Conservation (phyloP, 2,797 vertebrate genomes). For the Myripristis jacobus region DNA sequence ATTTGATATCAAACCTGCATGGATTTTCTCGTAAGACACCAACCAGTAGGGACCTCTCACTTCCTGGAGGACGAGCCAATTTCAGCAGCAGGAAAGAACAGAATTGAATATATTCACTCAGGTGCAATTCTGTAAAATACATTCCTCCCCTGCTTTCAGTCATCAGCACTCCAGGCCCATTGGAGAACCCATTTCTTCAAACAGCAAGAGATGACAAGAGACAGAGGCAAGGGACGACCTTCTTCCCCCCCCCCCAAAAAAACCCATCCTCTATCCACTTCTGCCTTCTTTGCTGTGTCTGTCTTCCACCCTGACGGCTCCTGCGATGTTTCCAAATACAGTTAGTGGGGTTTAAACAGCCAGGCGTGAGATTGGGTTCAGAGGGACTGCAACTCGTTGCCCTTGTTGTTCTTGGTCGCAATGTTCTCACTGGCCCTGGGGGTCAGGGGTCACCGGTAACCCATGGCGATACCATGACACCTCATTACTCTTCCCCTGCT, state of each 20-base stretch:
- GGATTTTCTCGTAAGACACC: slow-evolving; percentile 23
- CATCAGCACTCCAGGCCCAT: slow-evolving; percentile 7
- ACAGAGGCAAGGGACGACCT: slow-evolving; percentile 14
- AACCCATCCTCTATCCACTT: neutral
- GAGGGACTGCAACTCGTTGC: slow-evolving; percentile 53
- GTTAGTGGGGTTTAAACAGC: slow-evolving; percentile 55
- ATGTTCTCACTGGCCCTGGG: slow-evolving; percentile 54
- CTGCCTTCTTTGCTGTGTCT: neutral
- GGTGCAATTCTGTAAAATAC: neutral
- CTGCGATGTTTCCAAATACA: slow-evolving; percentile 41
- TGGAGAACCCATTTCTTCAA: slow-evolving; percentile 20
- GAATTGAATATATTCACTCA: neutral
- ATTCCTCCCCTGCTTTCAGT: neutral
- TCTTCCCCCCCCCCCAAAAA: neutral
- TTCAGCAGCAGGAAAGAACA: neutral
- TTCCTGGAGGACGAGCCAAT: slow-evolving; percentile 7
- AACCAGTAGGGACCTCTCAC: neutral
- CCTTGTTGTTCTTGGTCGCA: slow-evolving; percentile 55
- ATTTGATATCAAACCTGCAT: slow-evolving; percentile 1
- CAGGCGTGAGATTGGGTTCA: slow-evolving; percentile 62
- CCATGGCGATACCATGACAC: slow-evolving; percentile 65
- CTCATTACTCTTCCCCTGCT: slow-evolving; percentile 70
- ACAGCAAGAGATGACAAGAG: slow-evolving; percentile 13
- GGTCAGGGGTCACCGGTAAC: slow-evolving; percentile 71
- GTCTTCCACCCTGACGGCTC: slow-evolving; percentile 18